Base-by-base conservation (phyloP, 2,113 vertebrate species). In the Bolborhynchus lineola region DNA sequence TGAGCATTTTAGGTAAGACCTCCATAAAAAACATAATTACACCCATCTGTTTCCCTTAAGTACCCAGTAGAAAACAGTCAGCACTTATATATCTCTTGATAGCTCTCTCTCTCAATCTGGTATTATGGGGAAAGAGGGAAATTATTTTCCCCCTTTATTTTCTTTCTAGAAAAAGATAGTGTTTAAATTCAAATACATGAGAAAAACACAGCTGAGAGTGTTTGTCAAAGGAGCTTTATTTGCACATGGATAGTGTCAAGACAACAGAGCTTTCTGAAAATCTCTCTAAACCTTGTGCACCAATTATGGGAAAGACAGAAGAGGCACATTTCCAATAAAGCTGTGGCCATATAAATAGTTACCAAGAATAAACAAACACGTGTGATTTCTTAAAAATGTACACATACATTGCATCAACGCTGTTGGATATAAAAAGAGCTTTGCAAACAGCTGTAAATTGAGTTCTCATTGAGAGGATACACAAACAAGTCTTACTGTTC, bases 11-110 rank as follows among this genome's bases (percentile, higher is more conserved):
- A 91, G 88, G 88, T 85, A 88, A 91, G 80, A 76, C 42, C 37
- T 87, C 74, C 81, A 72, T 91, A 95, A 96, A 91, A 59, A 33
- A 29, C 6, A 6, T 77, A 87, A 91, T 84, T 82, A 49, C 74
- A 89, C 77, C 35, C 74, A 86, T 92, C 72, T 96, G 81, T 91
- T 91, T 95, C 83, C 52, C 42, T 69, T 82, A 87, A 93, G 81
- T 39, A 96, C 74, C 57, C 28, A 29, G 70, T 7, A 89, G 83
- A 86, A 95, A 95, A 65, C 42, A 92, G 74, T 87, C 70, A 93
- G 72, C 2, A 9, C 44, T 81, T 84, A 18, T 3, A 9, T 60
- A 71, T 83, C 35, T 81, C 72, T 70, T 63, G 50, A 75, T 78
- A 83, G 72, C 24, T 10, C 42, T 16, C 42, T 16, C 55, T 60